Evolutionary conservation across 1,140 invertebrate genomes (phyloP), one percentile per base, ranked within the genome.

Genomic region (Eurosta solidaginis): DNA sequence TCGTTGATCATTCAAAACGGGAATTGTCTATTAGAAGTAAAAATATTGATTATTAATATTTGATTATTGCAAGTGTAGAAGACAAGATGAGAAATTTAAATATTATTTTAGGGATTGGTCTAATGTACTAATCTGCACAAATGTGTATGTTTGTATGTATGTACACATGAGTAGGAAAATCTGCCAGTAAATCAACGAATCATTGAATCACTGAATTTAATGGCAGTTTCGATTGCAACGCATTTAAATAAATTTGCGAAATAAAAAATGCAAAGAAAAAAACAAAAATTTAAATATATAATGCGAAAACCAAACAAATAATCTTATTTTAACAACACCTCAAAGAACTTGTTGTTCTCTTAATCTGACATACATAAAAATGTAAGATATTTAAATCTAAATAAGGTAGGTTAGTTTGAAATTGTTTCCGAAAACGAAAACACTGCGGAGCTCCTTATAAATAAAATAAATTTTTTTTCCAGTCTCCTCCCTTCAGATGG

Each of bases 141-240:
- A 40, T 68, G 59, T 40, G 22, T 33, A 40, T 27, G 59, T 14
- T 63, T n/a, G 33, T 40, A 33, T 14, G 14, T 42, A 20, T 68
- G 33, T 68, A 40, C 4, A n/a, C n/a, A n/a, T 68, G 59, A n/a
- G n/a, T n/a, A n/a, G n/a, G n/a, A 17, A 54, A 68, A 68, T 17
- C 33, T 68, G 40, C 33, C 59, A 36, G 59, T 68, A 68, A 68
- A 68, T 68, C 59, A 68, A 33, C 59, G 59, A 68, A 68, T 68
- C 59, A 68, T 40, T 68, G 59, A 68, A 40, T 68, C 59, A 68
- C 33, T 68, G 59, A 68, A 68, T 68, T 68, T 68, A 68, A 68
- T 68, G 59, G 33, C 59, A 68, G 59, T 7, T 68, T 68, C 59
- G 36, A 68, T 68, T 68, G 59, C 59, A 68, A 40, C n/a, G 59